Base-by-base conservation (phyloP, 1,140 invertebrate species). In the Hypsibius dujardini region DNA sequence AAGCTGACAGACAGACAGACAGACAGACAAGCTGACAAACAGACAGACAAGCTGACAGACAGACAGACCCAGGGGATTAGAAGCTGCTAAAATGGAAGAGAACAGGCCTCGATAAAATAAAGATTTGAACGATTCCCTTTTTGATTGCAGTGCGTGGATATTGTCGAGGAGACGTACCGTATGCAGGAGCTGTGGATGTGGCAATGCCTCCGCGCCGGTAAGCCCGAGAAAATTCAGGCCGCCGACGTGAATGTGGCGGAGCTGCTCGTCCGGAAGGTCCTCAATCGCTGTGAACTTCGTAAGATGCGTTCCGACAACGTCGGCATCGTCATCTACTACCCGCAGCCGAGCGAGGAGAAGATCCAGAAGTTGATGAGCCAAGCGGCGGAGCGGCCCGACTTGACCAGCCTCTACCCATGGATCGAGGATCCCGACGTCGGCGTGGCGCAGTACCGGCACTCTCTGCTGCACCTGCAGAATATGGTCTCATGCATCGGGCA, bases 231-330 rank as follows among this genome's bases (percentile, higher is more conserved):
- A 42, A 67, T 67, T 42, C 12, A 67, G 7, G 72, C 72, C n/a
- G 73, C 71, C 42, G 74, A 75, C 40, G 70, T 75, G 71, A 78
- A 75, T 70, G 88, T 91, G 0, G 85, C 89, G 0, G 90, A 97
- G 82, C 89, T 97, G 1, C 82, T 95, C 67, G 88, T 98, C 1
- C 83, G 90, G 72, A 95, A 95, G 84, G 86, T 89, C 50, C 40
- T 71, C 15, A 71, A 71, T n/a, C 45, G 46, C 47, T 71, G 46
- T 74, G 12, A 67, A 42, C 42, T 67, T 12, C 62, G 62, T 42
- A 67, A 67, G 42, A 67, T 67, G 62, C 62, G 62, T 12, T 67
- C 62, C 3, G 62, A 67, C 45, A 67, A 67, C 42, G 62, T 67
- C 3, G 42, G 62, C 42, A 67, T 67, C 42, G 42, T 67, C 7